phyloP scores from a whole-genome alignment of 2,113 vertebrate species.

The Trogon surrucura region DNA sequence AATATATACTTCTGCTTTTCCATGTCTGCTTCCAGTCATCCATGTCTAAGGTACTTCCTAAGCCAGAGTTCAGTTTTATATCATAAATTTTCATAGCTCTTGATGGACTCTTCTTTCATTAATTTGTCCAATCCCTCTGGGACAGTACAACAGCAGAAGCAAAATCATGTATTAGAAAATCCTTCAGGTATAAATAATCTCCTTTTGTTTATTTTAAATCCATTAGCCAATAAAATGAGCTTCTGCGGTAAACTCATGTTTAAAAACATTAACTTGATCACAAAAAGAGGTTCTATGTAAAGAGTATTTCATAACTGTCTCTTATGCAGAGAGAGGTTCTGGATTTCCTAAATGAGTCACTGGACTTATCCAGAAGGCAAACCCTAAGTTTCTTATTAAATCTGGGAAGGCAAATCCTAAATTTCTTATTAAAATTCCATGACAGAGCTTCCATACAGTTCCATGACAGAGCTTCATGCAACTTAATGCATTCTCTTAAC shows the following conservation, averaged over 20 bases:
- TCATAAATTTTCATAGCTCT: neutral
- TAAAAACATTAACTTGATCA: neutral
- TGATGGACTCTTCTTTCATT: neutral
- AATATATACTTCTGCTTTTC: neutral
- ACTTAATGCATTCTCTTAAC: neutral
- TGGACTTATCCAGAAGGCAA: neutral
- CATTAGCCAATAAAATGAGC: neutral
- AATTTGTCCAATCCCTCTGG: neutral
- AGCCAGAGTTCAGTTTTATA: neutral
- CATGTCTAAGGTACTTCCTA: neutral
- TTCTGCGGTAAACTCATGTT: neutral
- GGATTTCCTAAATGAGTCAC: neutral
- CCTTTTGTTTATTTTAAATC: neutral
- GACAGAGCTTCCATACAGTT: neutral
- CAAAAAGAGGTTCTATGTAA: neutral
- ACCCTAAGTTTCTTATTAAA: neutral
- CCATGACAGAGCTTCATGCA: neutral
- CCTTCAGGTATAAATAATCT: neutral
- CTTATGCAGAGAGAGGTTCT: neutral
- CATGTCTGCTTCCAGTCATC: neutral
- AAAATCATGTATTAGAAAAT: neutral
- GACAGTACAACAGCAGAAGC: neutral
- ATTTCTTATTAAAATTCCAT: neutral
- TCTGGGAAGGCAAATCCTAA: neutral
- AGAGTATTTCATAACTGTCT: neutral